Conservation (phyloP, 2,888 invertebrate genomes). For the Cylindroiulus punctatus region DNA sequence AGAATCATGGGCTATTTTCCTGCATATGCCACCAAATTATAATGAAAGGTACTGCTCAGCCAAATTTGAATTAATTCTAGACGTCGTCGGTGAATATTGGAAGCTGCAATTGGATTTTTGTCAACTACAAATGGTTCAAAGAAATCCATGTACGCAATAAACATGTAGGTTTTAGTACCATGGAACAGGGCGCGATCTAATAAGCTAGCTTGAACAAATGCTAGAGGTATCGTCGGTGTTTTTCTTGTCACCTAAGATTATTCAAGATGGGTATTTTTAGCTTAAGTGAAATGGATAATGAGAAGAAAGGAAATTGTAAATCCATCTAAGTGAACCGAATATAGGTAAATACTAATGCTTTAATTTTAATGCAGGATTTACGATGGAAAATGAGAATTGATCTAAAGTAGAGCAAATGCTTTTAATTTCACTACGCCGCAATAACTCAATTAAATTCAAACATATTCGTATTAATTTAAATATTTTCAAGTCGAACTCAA, state of each 20-base stretch:
- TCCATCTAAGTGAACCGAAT: background rate
- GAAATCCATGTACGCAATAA: too few relatives aligned
- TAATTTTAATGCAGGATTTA: background rate
- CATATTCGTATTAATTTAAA: background rate
- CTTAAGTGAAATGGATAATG: background rate
- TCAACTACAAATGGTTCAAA: too few relatives aligned
- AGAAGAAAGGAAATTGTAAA: background rate
- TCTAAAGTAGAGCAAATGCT: background rate
- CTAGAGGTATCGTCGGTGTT: background rate
- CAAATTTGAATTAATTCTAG: too few relatives aligned
- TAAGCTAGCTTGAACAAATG: background rate
- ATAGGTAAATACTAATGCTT: constrained; percentile 2
- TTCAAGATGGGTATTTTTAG: background rate
- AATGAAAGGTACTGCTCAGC: too few relatives aligned
- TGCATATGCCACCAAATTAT: too few relatives aligned
- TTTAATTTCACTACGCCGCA: background rate
- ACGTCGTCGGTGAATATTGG: too few relatives aligned
- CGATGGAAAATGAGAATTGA: background rate
- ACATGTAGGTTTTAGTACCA: background rate
- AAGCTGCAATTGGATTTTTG: too few relatives aligned
- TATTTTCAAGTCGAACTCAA: background rate
- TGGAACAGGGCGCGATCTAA: background rate
- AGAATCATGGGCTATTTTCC: too few relatives aligned
- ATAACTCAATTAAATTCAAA: background rate
- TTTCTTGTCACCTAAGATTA: background rate